phyloP scores from a whole-genome alignment of 2,797 vertebrate species.

The Phoxinus dragarum region DNA sequence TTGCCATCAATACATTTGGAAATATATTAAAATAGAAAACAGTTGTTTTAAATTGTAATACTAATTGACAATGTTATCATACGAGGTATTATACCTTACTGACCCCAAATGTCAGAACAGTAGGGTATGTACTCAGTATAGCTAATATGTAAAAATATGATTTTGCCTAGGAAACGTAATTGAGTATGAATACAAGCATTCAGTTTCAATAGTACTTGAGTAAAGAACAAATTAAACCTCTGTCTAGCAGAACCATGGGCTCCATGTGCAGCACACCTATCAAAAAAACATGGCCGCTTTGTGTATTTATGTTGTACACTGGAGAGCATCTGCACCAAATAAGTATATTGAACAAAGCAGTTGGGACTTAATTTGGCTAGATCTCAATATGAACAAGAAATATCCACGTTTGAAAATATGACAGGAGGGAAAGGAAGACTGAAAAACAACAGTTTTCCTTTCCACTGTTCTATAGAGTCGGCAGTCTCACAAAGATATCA shows the following conservation, averaged over 20 bases:
- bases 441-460: constrained; percentile 52
- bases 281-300: not conserved
- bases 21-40: not conserved
- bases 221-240: not conserved
- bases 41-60: not conserved
- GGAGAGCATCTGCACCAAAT: not conserved
- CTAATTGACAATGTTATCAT: not conserved
- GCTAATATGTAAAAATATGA: not conserved
- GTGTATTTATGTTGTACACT: not conserved
- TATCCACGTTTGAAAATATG: not conserved
- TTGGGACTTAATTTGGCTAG: not conserved
- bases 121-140: too few relatives aligned
- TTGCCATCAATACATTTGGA: not conserved
- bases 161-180: not conserved
- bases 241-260: not conserved
- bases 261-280: not conserved
- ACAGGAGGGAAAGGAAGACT: constrained; percentile 46
- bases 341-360: not conserved
- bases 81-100: not conserved
- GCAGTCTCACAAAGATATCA: too few relatives aligned
- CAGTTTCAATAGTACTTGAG: not conserved
- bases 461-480: too few relatives aligned
- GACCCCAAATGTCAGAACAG: not conserved
- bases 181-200: not conserved
- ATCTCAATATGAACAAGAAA: not conserved